These are phyloP conservation scores for Actinostola sp. DNA, from an alignment of 92 coral and sea anemone species.

Conservation along the genomic window DNA sequence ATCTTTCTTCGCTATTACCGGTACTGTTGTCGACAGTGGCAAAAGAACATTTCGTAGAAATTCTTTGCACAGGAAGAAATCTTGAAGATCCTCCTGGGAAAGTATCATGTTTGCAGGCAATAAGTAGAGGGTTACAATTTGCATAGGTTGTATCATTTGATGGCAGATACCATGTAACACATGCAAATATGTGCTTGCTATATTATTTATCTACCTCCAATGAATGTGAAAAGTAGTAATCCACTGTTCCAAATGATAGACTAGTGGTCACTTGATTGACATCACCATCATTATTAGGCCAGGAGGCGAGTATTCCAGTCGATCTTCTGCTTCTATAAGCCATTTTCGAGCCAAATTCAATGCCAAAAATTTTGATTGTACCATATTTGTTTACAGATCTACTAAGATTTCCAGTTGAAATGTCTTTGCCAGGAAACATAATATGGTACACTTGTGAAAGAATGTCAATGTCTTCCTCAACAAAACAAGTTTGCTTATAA, in stretches of 20 bases:
- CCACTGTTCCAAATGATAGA: constrained; percentile 5
- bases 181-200: constrained; percentile 21
- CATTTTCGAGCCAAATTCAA: constrained; percentile 42
- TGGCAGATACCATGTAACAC: constrained; percentile 8
- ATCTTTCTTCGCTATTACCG: too few relatives aligned
- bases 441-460: not conserved
- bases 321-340: constrained; percentile 27
- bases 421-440: not conserved
- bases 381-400: constrained; percentile 25
- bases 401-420: not conserved
- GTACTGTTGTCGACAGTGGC: not conserved
- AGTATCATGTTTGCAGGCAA: too few relatives aligned
- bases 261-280: not conserved
- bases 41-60: constrained; percentile 10
- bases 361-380: constrained; percentile 9
- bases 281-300: constrained; percentile 42
- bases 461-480: not conserved
- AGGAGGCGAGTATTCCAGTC: too few relatives aligned
- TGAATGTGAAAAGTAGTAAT: constrained; percentile 36
- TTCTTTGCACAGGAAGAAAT: too few relatives aligned
- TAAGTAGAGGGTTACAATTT: too few relatives aligned
- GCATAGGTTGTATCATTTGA: not conserved
- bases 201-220: constrained; percentile 18
- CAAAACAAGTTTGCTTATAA: not conserved
- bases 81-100: constrained; percentile 24